Evolutionary conservation across 2,113 vertebrate species (phyloP).

Genomic region (Gopherus flavomarginatus): DNA sequence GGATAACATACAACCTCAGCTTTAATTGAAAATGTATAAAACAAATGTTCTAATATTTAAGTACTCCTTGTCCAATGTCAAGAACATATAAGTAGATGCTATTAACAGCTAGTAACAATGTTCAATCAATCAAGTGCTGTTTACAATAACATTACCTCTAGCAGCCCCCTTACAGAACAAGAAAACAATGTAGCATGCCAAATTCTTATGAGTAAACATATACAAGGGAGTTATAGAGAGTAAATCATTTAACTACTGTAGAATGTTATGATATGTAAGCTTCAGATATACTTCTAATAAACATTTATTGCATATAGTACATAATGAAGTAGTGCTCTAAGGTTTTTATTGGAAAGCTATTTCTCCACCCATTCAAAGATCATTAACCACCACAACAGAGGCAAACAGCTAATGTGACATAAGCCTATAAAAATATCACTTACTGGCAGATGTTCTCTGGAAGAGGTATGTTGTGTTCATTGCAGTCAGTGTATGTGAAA

Average conservation of each 20-base stretch:
- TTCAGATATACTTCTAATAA: slow-evolving; percentile 44
- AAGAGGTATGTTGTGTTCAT: slow-evolving; percentile 76
- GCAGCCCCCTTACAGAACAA: slow-evolving; percentile 26
- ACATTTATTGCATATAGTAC: slow-evolving; percentile 23
- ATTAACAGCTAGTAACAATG: slow-evolving; percentile 18
- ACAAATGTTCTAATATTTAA: slow-evolving; percentile 23
- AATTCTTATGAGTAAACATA: slow-evolving; percentile 55
- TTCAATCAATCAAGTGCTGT: slow-evolving; percentile 11
- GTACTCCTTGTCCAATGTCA: background rate
- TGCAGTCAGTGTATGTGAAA: slow-evolving; percentile 79
- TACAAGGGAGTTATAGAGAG: slow-evolving; percentile 42
- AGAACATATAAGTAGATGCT: background rate
- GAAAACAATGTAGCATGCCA: slow-evolving; percentile 3
- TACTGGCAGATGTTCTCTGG: slow-evolving; percentile 75
- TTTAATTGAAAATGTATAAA: background rate
- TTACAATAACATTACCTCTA: slow-evolving; percentile 26
- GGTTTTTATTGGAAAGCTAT: slow-evolving; percentile 62
- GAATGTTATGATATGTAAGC: slow-evolving; percentile 39
- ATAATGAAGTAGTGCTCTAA: slow-evolving; percentile 44
- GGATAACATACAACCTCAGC: background rate
- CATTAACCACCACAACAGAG: slow-evolving; percentile 72
- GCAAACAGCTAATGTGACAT: slow-evolving; percentile 77
- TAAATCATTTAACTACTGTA: background rate
- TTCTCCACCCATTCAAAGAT: slow-evolving; percentile 66
- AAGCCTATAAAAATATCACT: slow-evolving; percentile 78